These are phyloP conservation scores for Leucopternis melanops DNA, from an alignment of 2,113 vertebrate genomes.

Conservation along the genomic window DNA sequence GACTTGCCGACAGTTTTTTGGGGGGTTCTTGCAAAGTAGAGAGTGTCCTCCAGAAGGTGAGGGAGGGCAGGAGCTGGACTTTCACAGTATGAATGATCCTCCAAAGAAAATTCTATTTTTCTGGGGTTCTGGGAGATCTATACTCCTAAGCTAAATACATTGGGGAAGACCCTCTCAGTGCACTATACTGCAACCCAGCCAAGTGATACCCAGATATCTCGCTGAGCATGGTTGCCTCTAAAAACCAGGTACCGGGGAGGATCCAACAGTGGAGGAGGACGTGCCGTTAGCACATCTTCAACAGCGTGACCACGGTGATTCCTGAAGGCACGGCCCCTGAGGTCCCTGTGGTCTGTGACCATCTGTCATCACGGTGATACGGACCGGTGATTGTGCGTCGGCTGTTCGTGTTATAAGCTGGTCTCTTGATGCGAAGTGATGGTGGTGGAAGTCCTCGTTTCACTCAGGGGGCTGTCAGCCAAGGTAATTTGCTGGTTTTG, in stretches of 20 bases:
- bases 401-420: neutral
- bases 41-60: neutral
- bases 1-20: neutral
- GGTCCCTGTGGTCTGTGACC: neutral
- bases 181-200: neutral
- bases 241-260: neutral
- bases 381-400: neutral
- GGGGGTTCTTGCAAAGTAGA: neutral
- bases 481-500: neutral
- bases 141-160: neutral
- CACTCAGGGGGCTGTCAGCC: neutral
- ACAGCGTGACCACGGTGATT: neutral
- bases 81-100: neutral
- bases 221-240: neutral
- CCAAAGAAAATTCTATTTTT: neutral
- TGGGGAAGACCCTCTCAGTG: neutral
- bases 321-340: neutral
- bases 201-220: neutral
- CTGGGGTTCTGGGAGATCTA: neutral
- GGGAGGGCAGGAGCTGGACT: neutral
- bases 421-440: neutral
- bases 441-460: neutral
- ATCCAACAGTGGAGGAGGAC: neutral
- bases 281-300: neutral
- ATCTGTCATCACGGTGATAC: neutral